Conservation (phyloP, 2,113 vertebrate genomes). For the Brachypodius melanocephalos region DNA sequence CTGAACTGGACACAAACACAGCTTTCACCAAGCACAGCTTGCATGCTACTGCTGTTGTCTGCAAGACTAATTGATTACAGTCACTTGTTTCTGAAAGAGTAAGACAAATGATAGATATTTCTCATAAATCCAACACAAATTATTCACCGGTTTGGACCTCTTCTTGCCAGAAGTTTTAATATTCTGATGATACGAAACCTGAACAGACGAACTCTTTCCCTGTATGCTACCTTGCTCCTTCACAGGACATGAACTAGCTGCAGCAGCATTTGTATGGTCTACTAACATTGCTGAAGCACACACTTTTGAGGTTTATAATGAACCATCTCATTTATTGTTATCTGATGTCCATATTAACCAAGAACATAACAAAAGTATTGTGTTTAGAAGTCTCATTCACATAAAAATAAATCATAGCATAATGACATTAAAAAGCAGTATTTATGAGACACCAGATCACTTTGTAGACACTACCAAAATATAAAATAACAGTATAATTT, state of each 20-base stretch:
- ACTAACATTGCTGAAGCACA: fast-evolving
- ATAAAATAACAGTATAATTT: fast-evolving
- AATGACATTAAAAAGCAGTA: fast-evolving
- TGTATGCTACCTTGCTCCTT: neutral
- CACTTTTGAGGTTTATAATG: neutral
- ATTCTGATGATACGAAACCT: neutral
- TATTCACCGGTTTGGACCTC: fast-evolving
- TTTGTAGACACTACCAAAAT: fast-evolving
- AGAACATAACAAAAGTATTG: fast-evolving
- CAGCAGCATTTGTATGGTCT: neutral
- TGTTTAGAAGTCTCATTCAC: neutral
- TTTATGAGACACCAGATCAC: neutral
- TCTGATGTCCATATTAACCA: neutral
- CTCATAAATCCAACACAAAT: neutral
- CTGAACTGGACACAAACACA: neutral
- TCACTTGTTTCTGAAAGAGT: neutral
- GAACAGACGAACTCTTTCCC: neutral
- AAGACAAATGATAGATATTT: neutral
- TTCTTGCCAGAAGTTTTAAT: neutral
- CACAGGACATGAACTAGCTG: neutral
- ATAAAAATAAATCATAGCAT: fast-evolving
- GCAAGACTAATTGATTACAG: neutral
- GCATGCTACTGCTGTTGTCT: neutral
- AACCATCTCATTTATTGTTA: neutral
- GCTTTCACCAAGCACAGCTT: neutral